Evolutionary conservation across 2,888 invertebrate genomes (phyloP).

Genomic region (Anodontia alba): DNA sequence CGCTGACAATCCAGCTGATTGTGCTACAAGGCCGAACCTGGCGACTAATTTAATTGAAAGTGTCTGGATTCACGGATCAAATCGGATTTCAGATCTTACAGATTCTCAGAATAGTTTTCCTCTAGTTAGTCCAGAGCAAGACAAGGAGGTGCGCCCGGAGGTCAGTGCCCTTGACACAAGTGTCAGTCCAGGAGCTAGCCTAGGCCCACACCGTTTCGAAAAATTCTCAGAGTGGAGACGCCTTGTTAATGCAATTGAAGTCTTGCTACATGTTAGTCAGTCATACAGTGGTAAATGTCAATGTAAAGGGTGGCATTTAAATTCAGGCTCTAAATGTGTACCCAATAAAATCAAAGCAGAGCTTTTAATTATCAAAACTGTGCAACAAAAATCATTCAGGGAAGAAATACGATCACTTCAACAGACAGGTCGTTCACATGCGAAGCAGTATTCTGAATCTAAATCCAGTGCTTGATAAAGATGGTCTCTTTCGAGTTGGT

Average conservation of each 20-base stretch:
- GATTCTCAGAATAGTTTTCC: background rate
- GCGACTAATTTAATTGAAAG: constrained; percentile 24
- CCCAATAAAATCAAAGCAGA: constrained; percentile 16
- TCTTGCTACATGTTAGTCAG: background rate
- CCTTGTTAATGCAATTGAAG: constrained; percentile 28
- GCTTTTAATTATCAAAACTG: constrained; percentile 29
- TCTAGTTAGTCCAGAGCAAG: constrained; percentile 30
- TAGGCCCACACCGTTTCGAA: constrained; percentile 32
- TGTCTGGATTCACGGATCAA: constrained; percentile 46
- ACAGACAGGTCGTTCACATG: constrained; percentile 12
- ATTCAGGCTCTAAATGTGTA: background rate
- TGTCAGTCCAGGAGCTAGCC: too few relatives aligned
- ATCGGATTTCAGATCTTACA: background rate
- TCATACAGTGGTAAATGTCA: background rate
- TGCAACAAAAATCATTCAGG: constrained; percentile 39
- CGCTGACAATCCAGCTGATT: constrained; percentile 52
- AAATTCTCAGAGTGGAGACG: constrained; percentile 48
- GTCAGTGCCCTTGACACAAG: too few relatives aligned
- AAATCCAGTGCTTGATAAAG: constrained; percentile 30
- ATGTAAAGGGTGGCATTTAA: constrained; percentile 44
- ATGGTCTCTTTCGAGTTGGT: constrained; percentile 45
- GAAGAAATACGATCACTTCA: constrained; percentile 21
- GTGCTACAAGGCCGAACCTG: constrained; percentile 37
- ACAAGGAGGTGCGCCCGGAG: constrained; percentile 39
- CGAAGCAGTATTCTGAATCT: constrained; percentile 33